Evolutionary conservation across 2,797 vertebrate species (phyloP).

Genomic region (Oreochromis mossambicus): DNA sequence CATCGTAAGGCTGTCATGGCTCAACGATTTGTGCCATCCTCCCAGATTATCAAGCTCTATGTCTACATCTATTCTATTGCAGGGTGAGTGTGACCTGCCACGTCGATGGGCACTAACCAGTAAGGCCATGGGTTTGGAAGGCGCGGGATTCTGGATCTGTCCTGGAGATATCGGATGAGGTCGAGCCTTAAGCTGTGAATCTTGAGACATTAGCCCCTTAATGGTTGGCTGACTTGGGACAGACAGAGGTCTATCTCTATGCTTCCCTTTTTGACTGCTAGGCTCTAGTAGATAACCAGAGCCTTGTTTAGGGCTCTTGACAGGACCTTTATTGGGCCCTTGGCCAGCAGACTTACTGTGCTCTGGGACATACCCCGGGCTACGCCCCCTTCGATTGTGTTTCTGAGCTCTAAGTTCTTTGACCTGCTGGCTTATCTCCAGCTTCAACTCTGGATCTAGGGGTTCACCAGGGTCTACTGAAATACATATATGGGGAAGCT

Average conservation of each 20-base stretch:
- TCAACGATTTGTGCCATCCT: not conserved
- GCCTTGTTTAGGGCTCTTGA: slow-evolving; percentile 1
- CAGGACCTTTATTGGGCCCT: not conserved
- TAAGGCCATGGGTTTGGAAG: not conserved
- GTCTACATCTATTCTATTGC: slow-evolving; percentile 61
- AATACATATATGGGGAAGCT: slow-evolving; percentile 45
- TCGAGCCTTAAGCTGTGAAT: not conserved
- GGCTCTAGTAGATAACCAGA: not conserved
- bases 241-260: slow-evolving; percentile 19
- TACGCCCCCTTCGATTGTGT: slow-evolving; percentile 4
- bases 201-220: not conserved
- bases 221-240: slow-evolving; percentile 14
- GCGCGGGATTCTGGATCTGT: slow-evolving; percentile 14
- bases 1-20: not conserved
- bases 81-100: slow-evolving; percentile 36
- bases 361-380: not conserved
- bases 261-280: slow-evolving; percentile 19
- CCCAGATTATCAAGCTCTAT: not conserved
- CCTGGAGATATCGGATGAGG: not conserved
- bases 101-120: slow-evolving; percentile 47
- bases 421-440: slow-evolving; percentile 62
- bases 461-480: slow-evolving; percentile 12
- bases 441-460: slow-evolving; percentile 39
- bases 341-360: not conserved
- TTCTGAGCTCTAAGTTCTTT: slow-evolving; percentile 50